A percentile compares a stretch with the other conserved stretches of the same genome.
Conservation (phyloP, 35 echinoderm and acorn worm species). For the Holothuria glaberrima region DNA sequence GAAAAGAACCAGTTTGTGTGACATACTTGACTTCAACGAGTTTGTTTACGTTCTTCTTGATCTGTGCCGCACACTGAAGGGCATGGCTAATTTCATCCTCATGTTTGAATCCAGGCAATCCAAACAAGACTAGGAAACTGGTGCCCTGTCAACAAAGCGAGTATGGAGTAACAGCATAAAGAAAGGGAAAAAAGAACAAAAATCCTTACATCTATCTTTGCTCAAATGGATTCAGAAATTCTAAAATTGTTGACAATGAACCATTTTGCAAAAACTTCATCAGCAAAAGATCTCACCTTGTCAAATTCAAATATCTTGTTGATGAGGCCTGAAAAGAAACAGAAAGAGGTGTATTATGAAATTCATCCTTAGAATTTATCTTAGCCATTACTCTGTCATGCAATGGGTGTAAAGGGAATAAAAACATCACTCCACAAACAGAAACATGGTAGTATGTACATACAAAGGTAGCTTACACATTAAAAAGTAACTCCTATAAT, state of each 20-base stretch:
- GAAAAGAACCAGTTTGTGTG: no score
- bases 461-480: no score
- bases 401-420: no score
- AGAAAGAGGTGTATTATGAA: constrained; percentile 10
- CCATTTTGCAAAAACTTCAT: not conserved
- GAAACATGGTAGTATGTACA: no score
- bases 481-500: no score
- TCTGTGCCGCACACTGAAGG: constrained; percentile 90
- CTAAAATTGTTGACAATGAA: not conserved
- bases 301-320: constrained; percentile 99
- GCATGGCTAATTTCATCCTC: constrained; percentile 92
- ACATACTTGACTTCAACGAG: constrained; percentile 88
- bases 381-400: not conserved
- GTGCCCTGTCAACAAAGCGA: constrained; percentile 59
- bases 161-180: not conserved
- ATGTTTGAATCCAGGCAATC: constrained; percentile 97
- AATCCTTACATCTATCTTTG: not conserved
- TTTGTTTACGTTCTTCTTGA: constrained; percentile 63
- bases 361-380: not conserved
- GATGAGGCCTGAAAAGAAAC: constrained; percentile 73
- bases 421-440: no score
- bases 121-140: constrained; percentile 93
- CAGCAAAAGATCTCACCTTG: constrained; percentile 60
- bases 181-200: no score
- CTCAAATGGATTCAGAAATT: not conserved